Conservation (phyloP, 2,797 vertebrate species). For the Neostethus bicornis region DNA sequence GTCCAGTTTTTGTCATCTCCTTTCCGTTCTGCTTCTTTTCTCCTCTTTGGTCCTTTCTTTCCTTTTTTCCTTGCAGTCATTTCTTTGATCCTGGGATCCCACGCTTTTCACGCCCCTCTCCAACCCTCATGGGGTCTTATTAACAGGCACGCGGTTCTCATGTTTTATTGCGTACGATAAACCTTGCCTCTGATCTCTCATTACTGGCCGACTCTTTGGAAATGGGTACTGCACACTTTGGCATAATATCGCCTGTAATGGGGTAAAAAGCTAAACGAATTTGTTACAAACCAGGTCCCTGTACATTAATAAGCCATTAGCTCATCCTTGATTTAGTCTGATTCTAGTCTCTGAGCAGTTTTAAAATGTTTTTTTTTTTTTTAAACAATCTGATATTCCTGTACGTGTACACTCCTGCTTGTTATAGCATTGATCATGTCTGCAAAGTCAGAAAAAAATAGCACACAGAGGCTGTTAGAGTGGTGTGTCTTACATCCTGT, state of each 20-base stretch:
- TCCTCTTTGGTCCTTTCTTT: conserved; percentile 6
- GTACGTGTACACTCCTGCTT: not conserved
- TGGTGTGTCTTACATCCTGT: conserved; percentile 28
- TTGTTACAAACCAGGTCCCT: conserved; percentile 58
- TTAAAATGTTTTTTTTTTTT: conserved; percentile 18
- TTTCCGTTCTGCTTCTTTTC: not conserved
- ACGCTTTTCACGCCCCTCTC: conserved; percentile 57
- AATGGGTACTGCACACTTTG: conserved; percentile 64
- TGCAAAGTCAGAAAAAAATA: not conserved
- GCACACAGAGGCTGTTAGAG: conserved; percentile 1
- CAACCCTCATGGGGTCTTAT: conserved; percentile 78
- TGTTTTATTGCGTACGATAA: conserved; percentile 83
- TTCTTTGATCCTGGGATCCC: conserved; percentile 72
- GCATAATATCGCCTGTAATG: conserved; percentile 74
- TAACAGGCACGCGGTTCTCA: conserved; percentile 78
- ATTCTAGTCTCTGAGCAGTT: conserved; percentile 41
- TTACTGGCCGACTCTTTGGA: conserved; percentile 73
- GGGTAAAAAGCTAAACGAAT: conserved; percentile 73
- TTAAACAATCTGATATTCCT: conserved; percentile 11
- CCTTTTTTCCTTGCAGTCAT: conserved; percentile 51
- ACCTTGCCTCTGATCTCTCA: conserved; percentile 80
- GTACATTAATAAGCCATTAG: conserved; percentile 73
- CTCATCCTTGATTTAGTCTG: conserved; percentile 39
- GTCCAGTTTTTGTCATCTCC: conserved; percentile 8
- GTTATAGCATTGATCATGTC: not conserved